phyloP scores from a whole-genome alignment of 1,140 invertebrate species.

The Cataglyphis hispanica region DNA sequence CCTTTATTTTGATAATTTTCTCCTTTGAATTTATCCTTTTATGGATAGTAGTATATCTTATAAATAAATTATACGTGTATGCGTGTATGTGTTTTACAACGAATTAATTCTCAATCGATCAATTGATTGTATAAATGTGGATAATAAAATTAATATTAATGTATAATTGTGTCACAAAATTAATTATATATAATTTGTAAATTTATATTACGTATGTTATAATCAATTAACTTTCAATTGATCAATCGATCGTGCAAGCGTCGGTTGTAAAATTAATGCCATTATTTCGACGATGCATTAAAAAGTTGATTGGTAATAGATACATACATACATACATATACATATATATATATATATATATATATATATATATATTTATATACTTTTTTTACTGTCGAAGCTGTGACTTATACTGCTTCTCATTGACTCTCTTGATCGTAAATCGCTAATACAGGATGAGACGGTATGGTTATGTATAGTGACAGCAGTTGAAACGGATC shows the following conservation, averaged over 20 bases:
- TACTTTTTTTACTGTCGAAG: constrained; percentile 32
- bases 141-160: constrained; percentile 6
- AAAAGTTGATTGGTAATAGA: constrained; percentile 21
- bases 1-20: constrained; percentile 15
- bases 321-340: no score
- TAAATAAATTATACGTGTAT: constrained; percentile 7
- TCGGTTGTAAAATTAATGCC: constrained; percentile 14
- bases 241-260: constrained; percentile 20
- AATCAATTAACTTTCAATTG: constrained; percentile 47
- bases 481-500: constrained; percentile 72
- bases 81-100: not conserved
- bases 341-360: no score
- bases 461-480: constrained; percentile 70
- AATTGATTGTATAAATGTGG: not conserved
- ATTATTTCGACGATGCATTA: not conserved
- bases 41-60: constrained; percentile 20
- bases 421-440: constrained; percentile 34
- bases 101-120: constrained; percentile 44
- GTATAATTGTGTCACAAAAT: no score
- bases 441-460: constrained; percentile 67
- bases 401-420: constrained; percentile 47
- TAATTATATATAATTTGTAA: no score
- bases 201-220: not conserved
- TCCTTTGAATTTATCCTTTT: constrained; percentile 34
- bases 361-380: not conserved